phyloP scores from a whole-genome alignment of 1,140 invertebrate species.

The Ditylenchus dipsaci region DNA sequence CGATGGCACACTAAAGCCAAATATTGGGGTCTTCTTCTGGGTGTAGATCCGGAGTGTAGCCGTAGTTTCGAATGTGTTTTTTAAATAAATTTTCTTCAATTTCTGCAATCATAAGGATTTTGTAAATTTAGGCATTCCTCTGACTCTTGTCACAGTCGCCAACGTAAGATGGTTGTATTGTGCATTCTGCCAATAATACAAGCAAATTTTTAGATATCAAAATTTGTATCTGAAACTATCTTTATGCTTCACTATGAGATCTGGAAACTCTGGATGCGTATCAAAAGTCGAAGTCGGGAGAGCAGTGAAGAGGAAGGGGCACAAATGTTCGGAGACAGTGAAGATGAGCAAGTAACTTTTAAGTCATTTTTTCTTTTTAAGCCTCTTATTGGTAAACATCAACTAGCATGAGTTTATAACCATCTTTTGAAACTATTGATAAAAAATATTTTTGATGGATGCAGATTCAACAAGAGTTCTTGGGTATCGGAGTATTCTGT shows the following conservation, averaged over 20 bases:
- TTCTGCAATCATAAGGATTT: too few relatives aligned
- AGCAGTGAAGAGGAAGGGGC: constrained; percentile 32
- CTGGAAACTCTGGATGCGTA: constrained; percentile 50
- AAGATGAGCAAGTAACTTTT: constrained; percentile 47
- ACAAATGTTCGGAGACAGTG: constrained; percentile 49
- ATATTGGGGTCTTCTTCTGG: too few relatives aligned
- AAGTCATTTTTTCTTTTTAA: background rate
- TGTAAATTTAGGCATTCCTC: constrained; percentile 50
- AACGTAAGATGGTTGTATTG: constrained; percentile 40
- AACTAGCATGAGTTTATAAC: too few relatives aligned
- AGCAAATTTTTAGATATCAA: constrained; percentile 33
- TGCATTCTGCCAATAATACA: constrained; percentile 32
- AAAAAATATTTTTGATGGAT: too few relatives aligned
- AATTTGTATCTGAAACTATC: constrained; percentile 44
- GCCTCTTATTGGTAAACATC: too few relatives aligned
- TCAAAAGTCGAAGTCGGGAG: constrained; percentile 33
- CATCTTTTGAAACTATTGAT: too few relatives aligned
- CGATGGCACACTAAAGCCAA: too few relatives aligned
- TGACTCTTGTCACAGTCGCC: constrained; percentile 56
- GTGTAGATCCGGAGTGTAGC: too few relatives aligned
- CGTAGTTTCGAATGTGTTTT: too few relatives aligned
- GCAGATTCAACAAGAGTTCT: too few relatives aligned
- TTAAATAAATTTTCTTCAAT: background rate
- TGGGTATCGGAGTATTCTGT: too few relatives aligned
- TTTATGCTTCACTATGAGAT: constrained; percentile 47